Conservation (phyloP, 2,113 vertebrate genomes). For the Actenoides hombroni region DNA sequence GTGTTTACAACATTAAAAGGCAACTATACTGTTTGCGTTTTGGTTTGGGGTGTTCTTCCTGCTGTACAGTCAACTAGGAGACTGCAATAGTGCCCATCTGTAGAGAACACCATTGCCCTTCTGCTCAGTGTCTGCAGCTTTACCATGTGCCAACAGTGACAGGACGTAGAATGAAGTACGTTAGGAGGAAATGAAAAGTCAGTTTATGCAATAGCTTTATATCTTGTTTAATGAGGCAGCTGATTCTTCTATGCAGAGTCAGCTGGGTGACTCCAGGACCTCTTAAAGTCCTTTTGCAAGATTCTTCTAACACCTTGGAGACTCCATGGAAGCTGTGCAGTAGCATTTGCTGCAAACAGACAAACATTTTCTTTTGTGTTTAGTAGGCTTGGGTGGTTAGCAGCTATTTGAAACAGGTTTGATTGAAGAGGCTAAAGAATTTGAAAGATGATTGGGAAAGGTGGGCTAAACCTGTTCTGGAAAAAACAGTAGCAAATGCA, state of each 20-base stretch:
- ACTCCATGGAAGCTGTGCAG: not conserved
- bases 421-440: not conserved
- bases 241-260: not conserved
- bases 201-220: not conserved
- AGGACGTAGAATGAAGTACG: not conserved
- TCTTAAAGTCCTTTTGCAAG: not conserved
- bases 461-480: not conserved
- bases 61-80: not conserved
- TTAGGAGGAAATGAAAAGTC: not conserved
- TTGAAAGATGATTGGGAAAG: not conserved
- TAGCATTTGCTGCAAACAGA: not conserved
- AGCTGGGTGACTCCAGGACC: not conserved
- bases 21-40: not conserved
- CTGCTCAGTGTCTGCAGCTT: not conserved
- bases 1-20: not conserved
- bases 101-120: not conserved
- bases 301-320: not conserved
- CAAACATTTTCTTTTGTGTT: not conserved
- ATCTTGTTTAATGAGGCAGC: not conserved
- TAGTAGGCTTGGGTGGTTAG: not conserved
- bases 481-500: not conserved
- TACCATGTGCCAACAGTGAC: fast-evolving
- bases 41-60: not conserved
- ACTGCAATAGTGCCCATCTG: not conserved
- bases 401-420: not conserved